Conservation (phyloP, 2,797 vertebrate genomes). For the Botia almorhae region DNA sequence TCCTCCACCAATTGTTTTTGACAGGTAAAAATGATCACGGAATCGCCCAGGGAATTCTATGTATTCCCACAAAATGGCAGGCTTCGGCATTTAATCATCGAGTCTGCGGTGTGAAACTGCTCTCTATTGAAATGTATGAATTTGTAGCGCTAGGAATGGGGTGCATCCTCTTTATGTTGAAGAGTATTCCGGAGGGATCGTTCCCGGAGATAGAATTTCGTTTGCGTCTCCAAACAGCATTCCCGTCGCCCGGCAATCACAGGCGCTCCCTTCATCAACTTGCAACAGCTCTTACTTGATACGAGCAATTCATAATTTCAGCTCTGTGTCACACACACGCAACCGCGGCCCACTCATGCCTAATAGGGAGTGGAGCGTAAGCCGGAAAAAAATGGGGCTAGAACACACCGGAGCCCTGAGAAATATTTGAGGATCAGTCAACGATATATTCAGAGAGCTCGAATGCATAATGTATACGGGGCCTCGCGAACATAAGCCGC, state of each 20-base stretch:
- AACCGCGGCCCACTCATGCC: slow-evolving; percentile 49
- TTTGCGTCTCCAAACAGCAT: slow-evolving; percentile 73
- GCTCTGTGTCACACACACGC: slow-evolving; percentile 67
- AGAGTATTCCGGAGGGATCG: slow-evolving; percentile 75
- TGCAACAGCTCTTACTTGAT: slow-evolving; percentile 67
- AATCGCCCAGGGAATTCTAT: slow-evolving; percentile 48
- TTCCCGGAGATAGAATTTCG: slow-evolving; percentile 77
- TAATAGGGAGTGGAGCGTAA: slow-evolving; percentile 72
- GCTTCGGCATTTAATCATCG: slow-evolving; percentile 51
- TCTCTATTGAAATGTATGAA: slow-evolving; percentile 56
- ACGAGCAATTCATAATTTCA: slow-evolving; percentile 78
- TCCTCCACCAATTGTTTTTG: slow-evolving; percentile 54
- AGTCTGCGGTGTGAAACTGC: slow-evolving; percentile 53
- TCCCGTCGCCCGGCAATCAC: slow-evolving; percentile 75
- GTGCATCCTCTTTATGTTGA: slow-evolving; percentile 45
- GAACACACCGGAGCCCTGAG: slow-evolving; percentile 71
- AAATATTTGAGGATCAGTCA: slow-evolving; percentile 75
- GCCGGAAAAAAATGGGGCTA: slow-evolving; percentile 69
- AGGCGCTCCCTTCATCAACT: slow-evolving; percentile 70
- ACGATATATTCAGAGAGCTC: slow-evolving; percentile 72
- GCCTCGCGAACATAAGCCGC: slow-evolving; percentile 80
- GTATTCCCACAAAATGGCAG: slow-evolving; percentile 56
- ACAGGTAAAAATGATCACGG: slow-evolving; percentile 47
- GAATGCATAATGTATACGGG: slow-evolving; percentile 82
- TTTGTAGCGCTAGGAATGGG: slow-evolving; percentile 40